Evolutionary conservation across 2,888 invertebrate genomes (phyloP).

Genomic region (Cheilosia pagana): DNA sequence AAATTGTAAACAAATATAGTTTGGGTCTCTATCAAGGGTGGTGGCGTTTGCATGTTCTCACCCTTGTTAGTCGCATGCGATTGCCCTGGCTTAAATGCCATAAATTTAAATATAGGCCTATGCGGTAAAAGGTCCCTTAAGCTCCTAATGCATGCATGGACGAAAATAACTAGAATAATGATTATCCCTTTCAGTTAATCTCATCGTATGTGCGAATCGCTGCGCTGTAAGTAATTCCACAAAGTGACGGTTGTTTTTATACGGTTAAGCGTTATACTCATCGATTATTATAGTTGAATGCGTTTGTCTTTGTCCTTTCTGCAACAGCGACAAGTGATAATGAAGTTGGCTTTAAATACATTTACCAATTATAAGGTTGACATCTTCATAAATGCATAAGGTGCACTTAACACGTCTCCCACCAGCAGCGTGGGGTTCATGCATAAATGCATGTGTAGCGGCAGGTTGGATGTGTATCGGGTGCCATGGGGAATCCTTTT

Average conservation of each 20-base stretch:
- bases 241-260: constrained; percentile 26
- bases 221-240: constrained; percentile 38
- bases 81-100: constrained; percentile 26
- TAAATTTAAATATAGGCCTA: constrained; percentile 58
- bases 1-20: constrained; percentile 57
- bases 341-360: constrained; percentile 42
- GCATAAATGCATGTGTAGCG: background rate
- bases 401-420: constrained; percentile 50
- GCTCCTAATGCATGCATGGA: constrained; percentile 37
- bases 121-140: constrained; percentile 33
- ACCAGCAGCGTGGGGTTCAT: background rate
- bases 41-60: constrained; percentile 56
- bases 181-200: constrained; percentile 46
- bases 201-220: constrained; percentile 2
- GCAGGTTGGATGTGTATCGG: background rate
- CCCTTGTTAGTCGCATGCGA: constrained; percentile 26
- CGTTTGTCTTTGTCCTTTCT: background rate
- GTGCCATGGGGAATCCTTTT: constrained; percentile 32
- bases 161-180: constrained; percentile 44
- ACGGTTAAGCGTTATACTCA: constrained; percentile 2
- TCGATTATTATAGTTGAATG: constrained; percentile 36
- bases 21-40: constrained; percentile 21
- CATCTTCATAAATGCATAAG: constrained; percentile 58
- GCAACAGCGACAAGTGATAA: background rate
- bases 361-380: constrained; percentile 61